phyloP scores from a whole-genome alignment of 2,888 invertebrate genomes.

The Eumacrocentrus americanus region DNA sequence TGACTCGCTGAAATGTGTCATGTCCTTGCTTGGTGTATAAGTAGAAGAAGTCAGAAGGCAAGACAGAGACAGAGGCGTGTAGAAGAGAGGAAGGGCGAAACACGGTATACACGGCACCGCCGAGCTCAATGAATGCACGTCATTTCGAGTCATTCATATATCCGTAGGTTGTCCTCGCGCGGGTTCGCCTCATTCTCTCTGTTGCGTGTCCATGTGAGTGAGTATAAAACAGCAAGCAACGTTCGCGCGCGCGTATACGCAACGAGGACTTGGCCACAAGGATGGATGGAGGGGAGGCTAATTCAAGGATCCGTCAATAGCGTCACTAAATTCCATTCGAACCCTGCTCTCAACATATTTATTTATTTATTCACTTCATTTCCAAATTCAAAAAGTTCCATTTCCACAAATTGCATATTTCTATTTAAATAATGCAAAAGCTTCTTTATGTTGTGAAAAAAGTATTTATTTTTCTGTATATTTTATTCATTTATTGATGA shows the following conservation, averaged over 20 bases:
- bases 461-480: too few species aligned
- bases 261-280: constrained; percentile 9
- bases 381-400: too few species aligned
- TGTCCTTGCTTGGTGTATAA: constrained; percentile 50
- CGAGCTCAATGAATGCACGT: constrained; percentile 56
- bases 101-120: constrained; percentile 37
- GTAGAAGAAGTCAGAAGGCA: constrained; percentile 38
- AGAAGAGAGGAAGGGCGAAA: constrained; percentile 18
- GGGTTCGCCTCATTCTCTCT: constrained; percentile 34
- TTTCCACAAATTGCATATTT: too few species aligned
- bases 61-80: constrained; percentile 16
- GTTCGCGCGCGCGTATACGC: constrained; percentile 23
- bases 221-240: constrained; percentile 15
- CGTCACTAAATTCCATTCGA: constrained; percentile 12
- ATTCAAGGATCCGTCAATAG: constrained; percentile 27
- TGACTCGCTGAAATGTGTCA: constrained; percentile 48
- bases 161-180: constrained; percentile 54
- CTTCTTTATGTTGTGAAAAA: too few species aligned
- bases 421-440: too few species aligned
- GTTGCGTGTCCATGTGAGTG: constrained; percentile 25
- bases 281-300: neutral
- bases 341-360: too few species aligned
- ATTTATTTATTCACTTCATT: too few species aligned
- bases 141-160: constrained; percentile 58
- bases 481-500: too few species aligned